phyloP scores from a whole-genome alignment of 2,888 invertebrate species.

The Drosophila affinis region DNA sequence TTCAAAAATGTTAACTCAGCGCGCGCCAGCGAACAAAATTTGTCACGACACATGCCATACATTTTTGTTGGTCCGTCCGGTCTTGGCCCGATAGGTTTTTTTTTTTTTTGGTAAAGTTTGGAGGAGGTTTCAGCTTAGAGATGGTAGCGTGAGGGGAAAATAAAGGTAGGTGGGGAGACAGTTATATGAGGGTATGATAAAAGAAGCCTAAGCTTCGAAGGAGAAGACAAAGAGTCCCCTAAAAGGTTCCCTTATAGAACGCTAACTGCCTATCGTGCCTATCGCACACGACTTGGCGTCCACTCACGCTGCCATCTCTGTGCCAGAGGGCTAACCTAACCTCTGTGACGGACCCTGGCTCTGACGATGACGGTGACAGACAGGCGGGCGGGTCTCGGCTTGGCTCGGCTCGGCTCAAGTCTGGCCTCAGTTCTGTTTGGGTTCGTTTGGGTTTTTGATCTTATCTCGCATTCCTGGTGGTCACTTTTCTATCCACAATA shows the following conservation, averaged over 20 bases:
- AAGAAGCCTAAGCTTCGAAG: too few relatives aligned
- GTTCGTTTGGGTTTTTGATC: conserved; percentile 55
- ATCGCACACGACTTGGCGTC: not conserved
- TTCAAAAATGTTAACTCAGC: conserved; percentile 78
- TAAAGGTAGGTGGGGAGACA: not conserved
- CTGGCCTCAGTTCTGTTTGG: conserved; percentile 27
- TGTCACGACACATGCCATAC: conserved; percentile 80
- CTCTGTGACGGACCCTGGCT: conserved; percentile 58
- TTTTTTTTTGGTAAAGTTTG: conserved; percentile 29
- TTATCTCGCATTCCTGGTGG: conserved; percentile 81
- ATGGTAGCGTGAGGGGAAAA: conserved; percentile 10
- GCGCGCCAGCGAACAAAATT: conserved; percentile 72
- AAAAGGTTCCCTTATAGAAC: too few relatives aligned
- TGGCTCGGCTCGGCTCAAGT: conserved; percentile 27
- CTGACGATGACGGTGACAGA: conserved; percentile 71
- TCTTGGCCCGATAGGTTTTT: not conserved
- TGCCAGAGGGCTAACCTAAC: conserved; percentile 29
- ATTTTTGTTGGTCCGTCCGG: conserved; percentile 40
- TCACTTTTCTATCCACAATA: conserved; percentile 81
- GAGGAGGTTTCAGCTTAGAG: conserved; percentile 23
- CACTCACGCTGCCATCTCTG: conserved; percentile 32
- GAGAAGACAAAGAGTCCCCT: not conserved
- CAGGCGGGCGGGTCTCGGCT: conserved; percentile 60
- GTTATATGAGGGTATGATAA: not conserved
- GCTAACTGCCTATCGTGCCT: too few relatives aligned